Percentiles rank a stretch among this genome's conserved stretches.
phyloP scores from a whole-genome alignment of 2,888 invertebrate species.

The Zele albiditarsus region DNA sequence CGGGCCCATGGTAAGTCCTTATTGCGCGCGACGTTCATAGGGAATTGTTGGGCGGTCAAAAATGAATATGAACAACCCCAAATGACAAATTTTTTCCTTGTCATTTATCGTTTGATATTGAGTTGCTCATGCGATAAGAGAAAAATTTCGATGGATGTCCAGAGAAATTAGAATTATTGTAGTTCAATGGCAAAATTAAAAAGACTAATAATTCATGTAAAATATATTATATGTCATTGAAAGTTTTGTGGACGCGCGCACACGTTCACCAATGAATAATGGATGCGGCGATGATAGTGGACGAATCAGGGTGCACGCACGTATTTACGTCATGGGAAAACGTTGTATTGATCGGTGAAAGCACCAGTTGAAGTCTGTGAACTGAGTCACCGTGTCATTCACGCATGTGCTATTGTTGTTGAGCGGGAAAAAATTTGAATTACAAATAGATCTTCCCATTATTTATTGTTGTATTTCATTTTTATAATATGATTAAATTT shows the following conservation, averaged over 20 bases:
- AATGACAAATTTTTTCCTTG: not conserved
- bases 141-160: not conserved
- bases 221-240: not conserved
- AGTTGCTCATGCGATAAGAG: not conserved
- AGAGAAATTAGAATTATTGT: not conserved
- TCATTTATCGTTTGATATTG: not conserved
- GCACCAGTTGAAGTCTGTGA: slow-evolving; percentile 56
- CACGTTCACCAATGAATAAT: slow-evolving; percentile 74
- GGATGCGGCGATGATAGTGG: slow-evolving; percentile 73
- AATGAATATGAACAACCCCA: not conserved
- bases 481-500: not conserved
- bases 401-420: slow-evolving; percentile 30
- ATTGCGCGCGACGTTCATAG: slow-evolving; percentile 52
- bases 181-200: not conserved
- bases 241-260: not conserved
- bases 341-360: slow-evolving; percentile 74
- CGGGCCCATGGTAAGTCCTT: slow-evolving; percentile 38
- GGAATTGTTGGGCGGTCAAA: slow-evolving; percentile 69
- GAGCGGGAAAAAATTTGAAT: slow-evolving; percentile 45
- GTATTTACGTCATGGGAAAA: slow-evolving; percentile 74
- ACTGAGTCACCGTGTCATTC: slow-evolving; percentile 39
- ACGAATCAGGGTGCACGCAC: slow-evolving; percentile 74
- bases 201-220: not conserved
- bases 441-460: not conserved
- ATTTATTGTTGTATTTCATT: not conserved